phyloP scores from a whole-genome alignment of 2,797 vertebrate species.

The Cryptoblepharus egeriae region DNA sequence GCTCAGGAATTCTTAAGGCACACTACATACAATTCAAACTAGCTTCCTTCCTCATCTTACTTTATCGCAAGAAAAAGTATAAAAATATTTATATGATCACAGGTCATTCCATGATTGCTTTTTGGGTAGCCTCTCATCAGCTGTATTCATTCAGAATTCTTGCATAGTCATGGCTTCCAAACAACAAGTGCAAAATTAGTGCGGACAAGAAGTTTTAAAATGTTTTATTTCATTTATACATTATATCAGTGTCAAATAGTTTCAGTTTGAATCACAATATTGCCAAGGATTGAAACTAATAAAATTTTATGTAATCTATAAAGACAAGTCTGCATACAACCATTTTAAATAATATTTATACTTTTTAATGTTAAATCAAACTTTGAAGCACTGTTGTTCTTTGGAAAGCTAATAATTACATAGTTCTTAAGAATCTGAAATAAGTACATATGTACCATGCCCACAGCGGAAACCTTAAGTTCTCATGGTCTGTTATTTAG shows the following conservation, averaged over 20 bases:
- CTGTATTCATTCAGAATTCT: not conserved
- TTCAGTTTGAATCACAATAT: slow-evolving; percentile 4
- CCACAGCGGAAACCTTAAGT: slow-evolving; percentile 72
- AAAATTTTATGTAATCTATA: not conserved
- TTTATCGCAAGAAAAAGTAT: not conserved
- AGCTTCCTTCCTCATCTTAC: not conserved
- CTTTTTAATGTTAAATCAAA: slow-evolving; percentile 33
- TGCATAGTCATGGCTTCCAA: not conserved
- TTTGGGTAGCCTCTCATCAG: not conserved
- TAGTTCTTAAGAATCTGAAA: slow-evolving; percentile 48
- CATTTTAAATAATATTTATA: slow-evolving; percentile 10
- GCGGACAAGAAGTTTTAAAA: not conserved
- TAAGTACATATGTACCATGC: slow-evolving; percentile 59
- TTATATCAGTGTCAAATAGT: not conserved
- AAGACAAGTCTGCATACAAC: not conserved
- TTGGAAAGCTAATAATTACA: slow-evolving; percentile 63
- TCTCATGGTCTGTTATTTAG: slow-evolving; percentile 78
- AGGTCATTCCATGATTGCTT: not conserved
- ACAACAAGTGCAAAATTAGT: not conserved
- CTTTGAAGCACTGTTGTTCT: slow-evolving; percentile 17
- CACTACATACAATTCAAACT: not conserved
- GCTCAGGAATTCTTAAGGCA: not conserved
- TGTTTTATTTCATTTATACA: not conserved
- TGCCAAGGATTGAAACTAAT: slow-evolving; percentile 9
- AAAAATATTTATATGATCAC: not conserved